Evolutionary conservation across 2,888 invertebrate species (phyloP).

Genomic region (Rhimphoctona megacephalus): DNA sequence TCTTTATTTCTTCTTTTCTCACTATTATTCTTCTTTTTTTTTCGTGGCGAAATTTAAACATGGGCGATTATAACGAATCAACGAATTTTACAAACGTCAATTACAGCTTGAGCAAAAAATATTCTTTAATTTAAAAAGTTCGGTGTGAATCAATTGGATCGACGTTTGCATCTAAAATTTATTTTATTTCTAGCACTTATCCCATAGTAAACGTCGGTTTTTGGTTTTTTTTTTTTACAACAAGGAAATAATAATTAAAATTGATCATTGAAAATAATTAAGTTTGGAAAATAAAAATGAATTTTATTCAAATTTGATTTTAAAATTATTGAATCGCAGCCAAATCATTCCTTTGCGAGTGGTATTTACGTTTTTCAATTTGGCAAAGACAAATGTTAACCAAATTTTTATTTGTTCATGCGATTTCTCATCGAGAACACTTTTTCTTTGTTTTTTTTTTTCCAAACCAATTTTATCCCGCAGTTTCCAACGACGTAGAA

Average conservation of each 20-base stretch:
- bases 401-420: neutral
- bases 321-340: neutral
- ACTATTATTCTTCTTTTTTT: neutral
- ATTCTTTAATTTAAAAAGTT: conserved; percentile 6
- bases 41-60: conserved; percentile 4
- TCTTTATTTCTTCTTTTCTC: neutral
- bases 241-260: neutral
- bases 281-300: neutral
- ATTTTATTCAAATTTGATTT: neutral
- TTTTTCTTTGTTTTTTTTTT: conserved; percentile 6
- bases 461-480: neutral
- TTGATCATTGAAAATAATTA: neutral
- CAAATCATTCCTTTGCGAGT: neutral
- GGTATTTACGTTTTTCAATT: neutral
- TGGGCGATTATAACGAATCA: conserved; percentile 21
- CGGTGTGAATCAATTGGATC: conserved; percentile 5
- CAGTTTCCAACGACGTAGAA: neutral
- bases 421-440: neutral
- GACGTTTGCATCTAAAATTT: neutral
- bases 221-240: neutral
- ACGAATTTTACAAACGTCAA: conserved; percentile 20
- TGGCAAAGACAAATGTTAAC: neutral
- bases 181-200: conserved; percentile 4
- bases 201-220: neutral
- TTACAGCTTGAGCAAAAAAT: conserved; percentile 13